A percentile compares a stretch with the other conserved stretches of the same genome.
These are phyloP conservation scores for Marronus borbonicus DNA, from an alignment of 2,888 invertebrate genomes.

Conservation along the genomic window DNA sequence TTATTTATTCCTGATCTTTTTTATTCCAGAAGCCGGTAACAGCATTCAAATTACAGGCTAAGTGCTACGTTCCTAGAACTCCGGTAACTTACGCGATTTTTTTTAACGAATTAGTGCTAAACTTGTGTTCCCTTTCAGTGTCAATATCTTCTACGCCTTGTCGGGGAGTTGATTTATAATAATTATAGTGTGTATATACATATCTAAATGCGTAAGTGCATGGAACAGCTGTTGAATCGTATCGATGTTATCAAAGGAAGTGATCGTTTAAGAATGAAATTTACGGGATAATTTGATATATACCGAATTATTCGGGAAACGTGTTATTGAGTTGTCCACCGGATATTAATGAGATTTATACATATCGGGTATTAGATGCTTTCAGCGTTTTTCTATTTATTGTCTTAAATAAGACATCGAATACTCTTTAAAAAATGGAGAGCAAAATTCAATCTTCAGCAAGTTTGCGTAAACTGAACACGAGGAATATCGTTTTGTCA, in stretches of 20 bases:
- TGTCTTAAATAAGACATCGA: too few relatives aligned
- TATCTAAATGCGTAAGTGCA: not conserved
- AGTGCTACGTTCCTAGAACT: slow-evolving; percentile 29
- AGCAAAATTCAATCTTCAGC: too few relatives aligned
- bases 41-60: slow-evolving; percentile 45
- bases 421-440: too few relatives aligned
- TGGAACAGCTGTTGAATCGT: slow-evolving; percentile 7
- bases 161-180: slow-evolving; percentile 18
- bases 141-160: slow-evolving; percentile 19
- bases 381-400: too few relatives aligned
- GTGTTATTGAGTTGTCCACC: not conserved
- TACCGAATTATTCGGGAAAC: not conserved
- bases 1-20: slow-evolving; percentile 40
- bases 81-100: slow-evolving; percentile 20
- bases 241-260: slow-evolving; percentile 9
- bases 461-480: too few relatives aligned
- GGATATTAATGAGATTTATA: too few relatives aligned
- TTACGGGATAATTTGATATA: slow-evolving; percentile 10
- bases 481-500: too few relatives aligned
- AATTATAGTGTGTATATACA: slow-evolving; percentile 16
- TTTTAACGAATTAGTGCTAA: slow-evolving; percentile 37
- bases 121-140: not conserved
- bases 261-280: slow-evolving; percentile 7
- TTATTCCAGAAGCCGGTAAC: slow-evolving; percentile 10
- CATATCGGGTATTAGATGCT: too few relatives aligned